Evolutionary conservation across 2,113 vertebrate genomes (phyloP), one percentile per base, ranked within the genome.

Genomic region (Aptenodytes patagonicus): DNA sequence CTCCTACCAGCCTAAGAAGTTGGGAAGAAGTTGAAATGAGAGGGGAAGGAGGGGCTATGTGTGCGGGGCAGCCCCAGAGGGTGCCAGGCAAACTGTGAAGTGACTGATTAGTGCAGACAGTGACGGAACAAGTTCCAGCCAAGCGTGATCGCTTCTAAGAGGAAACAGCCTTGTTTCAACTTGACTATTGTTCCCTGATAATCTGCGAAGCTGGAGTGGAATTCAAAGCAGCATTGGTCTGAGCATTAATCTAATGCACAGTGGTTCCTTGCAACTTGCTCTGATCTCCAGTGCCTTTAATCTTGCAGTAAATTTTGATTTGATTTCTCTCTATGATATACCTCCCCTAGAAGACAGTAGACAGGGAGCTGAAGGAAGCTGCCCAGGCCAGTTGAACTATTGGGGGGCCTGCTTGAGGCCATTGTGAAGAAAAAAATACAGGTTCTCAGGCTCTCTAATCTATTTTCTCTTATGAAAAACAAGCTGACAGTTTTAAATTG

Each of bases 251-350:
- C 87, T 92, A 83, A 68, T 26, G 38, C 88, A 38, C 81, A 72
- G 66, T 88, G 47, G 60, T 80, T 94, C 61, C 78, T 91, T 66
- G 46, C n/a, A 76, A 31, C 69, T 71, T 78, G 32, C 46, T 90
- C 89, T 95, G 58, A 88, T 93, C 71, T 89, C 47, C 54, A n/a
- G 29, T 29, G 46, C 58, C 75, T 94, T 95, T 92, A 94, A 92
- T 93, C 78, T 77, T 80, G 49, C 60, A 46, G 79, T 38, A 76
- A 78, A 75, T 88, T 90, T 77, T 83, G 5, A 73, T 85, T 93
- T 77, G 54, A 51, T 92, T 95, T 91, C 69, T 87, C 17, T 2
- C 60, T 54, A 1, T 52, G 38, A 44, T 47, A 32, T 13, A 55
- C 31, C 31, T 93, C 47, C 73, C 51, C n/a, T 26, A 57, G 55